These are phyloP conservation scores for Anneissia japonica DNA, from an alignment of 35 echinoderm and acorn worm species.

Conservation along the genomic window DNA sequence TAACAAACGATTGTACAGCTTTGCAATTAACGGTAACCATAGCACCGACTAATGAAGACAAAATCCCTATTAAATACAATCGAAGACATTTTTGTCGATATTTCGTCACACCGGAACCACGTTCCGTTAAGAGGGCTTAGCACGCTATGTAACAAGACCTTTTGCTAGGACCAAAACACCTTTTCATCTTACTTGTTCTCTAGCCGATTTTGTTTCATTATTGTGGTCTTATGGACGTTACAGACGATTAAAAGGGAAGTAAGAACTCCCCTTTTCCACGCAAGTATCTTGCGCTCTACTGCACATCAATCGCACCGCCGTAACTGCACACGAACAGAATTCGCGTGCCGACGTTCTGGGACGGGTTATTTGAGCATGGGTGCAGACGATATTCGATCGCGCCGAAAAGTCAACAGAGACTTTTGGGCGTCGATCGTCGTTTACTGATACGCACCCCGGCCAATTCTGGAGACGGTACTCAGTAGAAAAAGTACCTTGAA, in stretches of 20 bases:
- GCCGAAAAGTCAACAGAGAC: neutral
- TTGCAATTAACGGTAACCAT: neutral
- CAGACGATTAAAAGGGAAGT: neutral
- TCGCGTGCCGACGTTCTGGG: neutral
- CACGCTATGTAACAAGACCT: neutral
- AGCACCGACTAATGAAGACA: neutral
- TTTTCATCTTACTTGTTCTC: neutral
- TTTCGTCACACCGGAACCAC: neutral
- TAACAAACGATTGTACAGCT: neutral
- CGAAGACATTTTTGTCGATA: neutral
- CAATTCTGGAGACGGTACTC: neutral
- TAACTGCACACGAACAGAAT: neutral
- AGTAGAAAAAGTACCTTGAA: neutral
- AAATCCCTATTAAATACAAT: neutral
- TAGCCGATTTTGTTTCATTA: neutral
- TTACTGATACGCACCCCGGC: neutral
- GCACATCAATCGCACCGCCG: neutral
- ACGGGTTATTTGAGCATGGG: neutral
- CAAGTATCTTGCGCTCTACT: neutral
- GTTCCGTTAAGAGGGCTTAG: neutral
- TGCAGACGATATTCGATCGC: neutral
- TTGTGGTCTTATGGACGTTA: neutral
- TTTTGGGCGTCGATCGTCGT: neutral
- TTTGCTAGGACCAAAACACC: neutral
- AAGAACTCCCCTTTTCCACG: neutral